Conservation (phyloP, 2,797 vertebrate genomes). For the Lateolabrax maculatus region DNA sequence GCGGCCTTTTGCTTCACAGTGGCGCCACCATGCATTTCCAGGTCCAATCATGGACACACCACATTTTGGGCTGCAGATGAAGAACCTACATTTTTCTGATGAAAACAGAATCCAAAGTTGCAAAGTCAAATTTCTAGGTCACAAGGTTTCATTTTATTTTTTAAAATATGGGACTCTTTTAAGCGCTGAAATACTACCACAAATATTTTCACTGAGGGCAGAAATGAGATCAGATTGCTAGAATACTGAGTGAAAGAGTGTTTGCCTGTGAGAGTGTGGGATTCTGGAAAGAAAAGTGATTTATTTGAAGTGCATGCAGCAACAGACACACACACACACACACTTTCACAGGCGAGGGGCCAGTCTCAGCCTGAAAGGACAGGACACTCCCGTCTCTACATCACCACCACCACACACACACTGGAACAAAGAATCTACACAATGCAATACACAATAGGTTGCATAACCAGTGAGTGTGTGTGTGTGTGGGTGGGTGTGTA, state of each 20-base stretch:
- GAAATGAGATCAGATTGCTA: slow-evolving; percentile 29
- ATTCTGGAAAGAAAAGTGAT: slow-evolving; percentile 40
- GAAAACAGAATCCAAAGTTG: no score
- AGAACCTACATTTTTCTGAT: no score
- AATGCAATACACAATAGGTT: slow-evolving; percentile 48
- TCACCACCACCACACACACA: slow-evolving; percentile 40
- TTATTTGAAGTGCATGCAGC: slow-evolving; percentile 44
- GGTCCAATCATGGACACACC: no score
- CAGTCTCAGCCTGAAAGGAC: slow-evolving; percentile 46
- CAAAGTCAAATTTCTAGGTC: background rate
- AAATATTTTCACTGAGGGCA: slow-evolving; percentile 22
- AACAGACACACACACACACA: background rate
- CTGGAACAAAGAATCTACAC: slow-evolving; percentile 56
- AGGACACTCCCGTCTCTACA: slow-evolving; percentile 42
- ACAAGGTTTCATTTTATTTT: background rate
- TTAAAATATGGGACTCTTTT: background rate
- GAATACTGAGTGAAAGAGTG: background rate
- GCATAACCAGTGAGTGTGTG: slow-evolving; percentile 55
- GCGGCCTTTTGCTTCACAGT: no score
- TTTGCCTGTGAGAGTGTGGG: slow-evolving; percentile 2
- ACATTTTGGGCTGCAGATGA: no score
- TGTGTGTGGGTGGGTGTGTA: slow-evolving; percentile 2
- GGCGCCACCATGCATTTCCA: no score
- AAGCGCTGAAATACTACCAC: background rate
- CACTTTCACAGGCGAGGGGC: background rate